Conservation (phyloP, 2,888 invertebrate genomes). For the Xanthostigma xanthostigma region DNA sequence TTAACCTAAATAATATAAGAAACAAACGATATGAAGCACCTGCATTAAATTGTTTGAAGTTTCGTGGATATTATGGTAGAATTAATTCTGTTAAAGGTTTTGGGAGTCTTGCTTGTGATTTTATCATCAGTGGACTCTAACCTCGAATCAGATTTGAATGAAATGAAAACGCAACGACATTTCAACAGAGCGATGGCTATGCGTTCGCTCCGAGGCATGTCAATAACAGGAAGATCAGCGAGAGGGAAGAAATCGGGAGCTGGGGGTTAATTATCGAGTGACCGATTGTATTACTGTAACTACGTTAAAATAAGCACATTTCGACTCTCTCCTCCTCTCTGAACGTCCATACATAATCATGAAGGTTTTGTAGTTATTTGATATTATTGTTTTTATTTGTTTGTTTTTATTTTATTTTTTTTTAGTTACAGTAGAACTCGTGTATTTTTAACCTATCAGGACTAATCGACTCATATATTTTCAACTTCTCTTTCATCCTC, state of each 20-base stretch:
- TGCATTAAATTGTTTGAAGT: not conserved
- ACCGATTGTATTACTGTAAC: too few relatives aligned
- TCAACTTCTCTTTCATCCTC: too few relatives aligned
- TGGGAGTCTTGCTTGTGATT: slow-evolving; percentile 70
- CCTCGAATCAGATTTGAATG: slow-evolving; percentile 31
- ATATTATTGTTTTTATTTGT: too few relatives aligned
- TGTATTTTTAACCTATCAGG: too few relatives aligned
- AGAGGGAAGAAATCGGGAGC: slow-evolving; percentile 6
- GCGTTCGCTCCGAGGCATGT: slow-evolving; percentile 54
- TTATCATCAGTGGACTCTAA: slow-evolving; percentile 52
- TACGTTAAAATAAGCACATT: slow-evolving; percentile 1
- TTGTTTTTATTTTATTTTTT: too few relatives aligned
- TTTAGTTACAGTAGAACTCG: too few relatives aligned
- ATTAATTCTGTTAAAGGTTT: slow-evolving; percentile 37
- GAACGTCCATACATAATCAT: too few relatives aligned
- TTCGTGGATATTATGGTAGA: not conserved
- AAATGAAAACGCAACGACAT: slow-evolving; percentile 57
- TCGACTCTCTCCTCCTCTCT: not conserved
- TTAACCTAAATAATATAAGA: too few relatives aligned
- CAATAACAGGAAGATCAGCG: slow-evolving; percentile 22
- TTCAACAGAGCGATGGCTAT: slow-evolving; percentile 84
- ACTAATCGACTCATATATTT: too few relatives aligned
- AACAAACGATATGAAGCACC: too few relatives aligned
- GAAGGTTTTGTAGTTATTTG: too few relatives aligned
- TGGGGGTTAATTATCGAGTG: not conserved